Evolutionary conservation across 1,140 invertebrate genomes (phyloP).

Genomic region (Lepidotrigona ventralis): DNA sequence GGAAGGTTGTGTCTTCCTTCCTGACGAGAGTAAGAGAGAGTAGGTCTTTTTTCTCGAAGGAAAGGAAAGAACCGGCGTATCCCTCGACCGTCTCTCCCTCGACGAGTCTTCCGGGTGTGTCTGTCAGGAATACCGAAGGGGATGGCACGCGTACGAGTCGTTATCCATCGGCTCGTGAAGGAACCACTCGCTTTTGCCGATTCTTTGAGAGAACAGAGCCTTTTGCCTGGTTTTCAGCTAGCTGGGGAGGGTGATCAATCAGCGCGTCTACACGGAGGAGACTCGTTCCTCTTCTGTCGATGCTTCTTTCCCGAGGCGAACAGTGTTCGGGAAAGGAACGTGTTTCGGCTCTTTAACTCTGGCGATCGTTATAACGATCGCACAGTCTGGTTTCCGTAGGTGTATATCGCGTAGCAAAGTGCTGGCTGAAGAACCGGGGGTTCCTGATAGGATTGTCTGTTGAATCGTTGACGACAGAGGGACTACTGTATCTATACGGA

Average conservation of each 20-base stretch:
- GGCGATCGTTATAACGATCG: conserved; percentile 40
- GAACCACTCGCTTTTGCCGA: conserved; percentile 44
- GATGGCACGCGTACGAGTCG: conserved; percentile 70
- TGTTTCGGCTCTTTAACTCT: conserved; percentile 29
- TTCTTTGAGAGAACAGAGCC: conserved; percentile 29
- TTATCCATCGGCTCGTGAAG: conserved; percentile 64
- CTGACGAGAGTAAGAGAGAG: neutral
- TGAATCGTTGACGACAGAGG: neutral
- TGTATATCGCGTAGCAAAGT: neutral
- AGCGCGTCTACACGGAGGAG: conserved; percentile 36
- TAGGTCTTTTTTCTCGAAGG: neutral
- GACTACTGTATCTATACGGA: too few relatives aligned
- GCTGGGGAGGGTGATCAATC: conserved; percentile 69
- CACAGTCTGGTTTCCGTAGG: neutral
- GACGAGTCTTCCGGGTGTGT: conserved; percentile 9
- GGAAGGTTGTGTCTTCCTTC: neutral
- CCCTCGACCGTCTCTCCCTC: conserved; percentile 1
- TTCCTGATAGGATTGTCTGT: conserved; percentile 31
- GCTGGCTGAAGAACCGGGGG: neutral
- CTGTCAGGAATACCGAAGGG: conserved; percentile 57
- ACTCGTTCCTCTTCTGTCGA: conserved; percentile 7
- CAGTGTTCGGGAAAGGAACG: neutral
- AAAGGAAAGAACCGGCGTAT: neutral
- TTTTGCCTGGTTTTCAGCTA: neutral
- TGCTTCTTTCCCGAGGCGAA: neutral